Evolutionary conservation across 1,140 invertebrate genomes (phyloP), one percentile per base, ranked within the genome.

Genomic region (Pentalonia nigronervosa): DNA sequence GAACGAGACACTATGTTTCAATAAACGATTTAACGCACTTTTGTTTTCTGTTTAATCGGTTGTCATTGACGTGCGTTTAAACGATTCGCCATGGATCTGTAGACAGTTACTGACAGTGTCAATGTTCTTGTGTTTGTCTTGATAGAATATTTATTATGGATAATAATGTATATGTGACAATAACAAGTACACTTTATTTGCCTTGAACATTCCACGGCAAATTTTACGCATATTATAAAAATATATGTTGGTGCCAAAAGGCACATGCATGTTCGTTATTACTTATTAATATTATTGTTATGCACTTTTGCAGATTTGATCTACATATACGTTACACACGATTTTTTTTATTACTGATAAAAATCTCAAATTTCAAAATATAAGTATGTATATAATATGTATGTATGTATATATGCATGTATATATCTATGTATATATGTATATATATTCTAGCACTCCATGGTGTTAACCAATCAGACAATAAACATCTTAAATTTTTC

Each of bases 21-120:
- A 90, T 36, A 47, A 86, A 90, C 89, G 41, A 90, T 67, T 90
- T 67, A 90, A 67, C 53, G 89, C 89, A 91, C 56, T 76, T 91
- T 60, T 91, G 56, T 91, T 67, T 91, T 90, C 48, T 41, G 53
- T 60, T 56, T 25, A 56, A 90, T 56, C 53, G 88, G 88, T 60
- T 56, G 53, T 53, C 88, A 81, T 45, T 67, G 9, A 25, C 7
- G 41, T 34, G 25, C 60, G 25, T 45, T 67, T 81, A 91, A 91
- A 91, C 60, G 90, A 91, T 91, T 91, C 53, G 90, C 56, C 25
- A 91, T 67, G 90, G 90, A 91, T 76, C 50, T 21, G 89, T 30
- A 48, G 11, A n/a, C 30, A 89, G 47, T 50, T 34, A 3, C 7
- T 25, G 17, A n/a, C 87, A 89, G 25, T 90, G n/a, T 9, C 88